Evolutionary conservation across 2,797 vertebrate genomes (phyloP), one percentile per base, ranked within the genome.

Genomic region (Nannoperca australis): DNA sequence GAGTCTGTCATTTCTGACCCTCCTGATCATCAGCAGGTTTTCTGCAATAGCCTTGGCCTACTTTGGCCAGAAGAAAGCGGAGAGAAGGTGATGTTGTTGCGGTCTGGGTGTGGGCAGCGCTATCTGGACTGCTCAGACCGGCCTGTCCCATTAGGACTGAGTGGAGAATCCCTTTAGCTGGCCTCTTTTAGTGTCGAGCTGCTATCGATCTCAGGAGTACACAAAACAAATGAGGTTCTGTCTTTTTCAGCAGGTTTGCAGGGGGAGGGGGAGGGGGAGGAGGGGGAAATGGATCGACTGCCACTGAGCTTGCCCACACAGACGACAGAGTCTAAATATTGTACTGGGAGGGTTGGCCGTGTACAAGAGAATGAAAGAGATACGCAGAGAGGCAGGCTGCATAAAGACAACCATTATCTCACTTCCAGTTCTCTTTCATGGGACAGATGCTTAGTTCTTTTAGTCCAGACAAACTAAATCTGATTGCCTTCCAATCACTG

Each of bases 171-270:
- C 88, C 87, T 76, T 67, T 58, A 56, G 61, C 73, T 10, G 66
- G 56, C 70, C 80, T 76, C 82, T 91, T 73, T 89, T 54, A 85
- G 84, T 58, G 78, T 83, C 38, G 44, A 88, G 82, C 79, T 63
- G 82, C 78, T 68, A 91, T 91, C 66, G 85, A 93, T 92, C 88
- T 81, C 70, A 61, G 56, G 45, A 83, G 70, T 18, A 42, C 73
- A 77, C 58, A 79, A 84, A 90, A 90, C 88, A 88, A 88, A 89
- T 89, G 76, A 79, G 68, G 71, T 77, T 92, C 88, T 87, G 85
- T 87, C 66, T 88, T 91, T 85, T 90, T 88, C 88, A 82, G 88
- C 85, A 86, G 83, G 83, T 88, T 85, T 78, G 13, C 51, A 15
- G 34, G 62, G 5, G 49, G 34, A 42, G n/a, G n/a, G 50, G 36